A percentile compares a stretch with the other conserved stretches of the same genome.
Conservation (phyloP, 2,888 invertebrate species). For the Tenthredo mesomela region DNA sequence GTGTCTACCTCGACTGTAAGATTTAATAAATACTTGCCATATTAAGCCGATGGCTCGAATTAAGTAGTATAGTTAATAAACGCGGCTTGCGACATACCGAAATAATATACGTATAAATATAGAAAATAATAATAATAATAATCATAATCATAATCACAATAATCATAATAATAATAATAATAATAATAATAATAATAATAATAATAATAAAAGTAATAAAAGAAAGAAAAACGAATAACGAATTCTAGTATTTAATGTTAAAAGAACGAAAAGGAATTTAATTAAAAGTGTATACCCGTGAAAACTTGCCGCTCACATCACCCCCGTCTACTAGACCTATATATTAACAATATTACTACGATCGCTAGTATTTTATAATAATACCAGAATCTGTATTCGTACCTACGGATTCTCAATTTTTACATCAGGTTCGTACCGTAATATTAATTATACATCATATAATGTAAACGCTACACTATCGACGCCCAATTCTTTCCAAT, state of each 20-base stretch:
- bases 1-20: conserved; percentile 43
- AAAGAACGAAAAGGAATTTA: not conserved
- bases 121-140: not conserved
- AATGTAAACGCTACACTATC: not conserved
- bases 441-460: not conserved
- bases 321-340: not conserved
- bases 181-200: not conserved
- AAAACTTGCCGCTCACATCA: not conserved
- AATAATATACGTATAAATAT: conserved; percentile 11
- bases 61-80: not conserved
- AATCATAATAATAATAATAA: not conserved
- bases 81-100: not conserved
- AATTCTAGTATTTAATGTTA: not conserved
- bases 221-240: not conserved
- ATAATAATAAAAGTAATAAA: not conserved
- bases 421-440: conserved; percentile 14
- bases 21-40: conserved; percentile 9
- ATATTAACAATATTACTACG: not conserved
- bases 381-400: conserved; percentile 23
- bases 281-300: not conserved
- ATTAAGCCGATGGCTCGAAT: conserved; percentile 10
- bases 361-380: not conserved
- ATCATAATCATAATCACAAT: too few relatives aligned
- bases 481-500: conserved; percentile 32
- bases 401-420: not conserved